Evolutionary conservation across 1,140 invertebrate species (phyloP).

Genomic region (Drosophila prosaltans): DNA sequence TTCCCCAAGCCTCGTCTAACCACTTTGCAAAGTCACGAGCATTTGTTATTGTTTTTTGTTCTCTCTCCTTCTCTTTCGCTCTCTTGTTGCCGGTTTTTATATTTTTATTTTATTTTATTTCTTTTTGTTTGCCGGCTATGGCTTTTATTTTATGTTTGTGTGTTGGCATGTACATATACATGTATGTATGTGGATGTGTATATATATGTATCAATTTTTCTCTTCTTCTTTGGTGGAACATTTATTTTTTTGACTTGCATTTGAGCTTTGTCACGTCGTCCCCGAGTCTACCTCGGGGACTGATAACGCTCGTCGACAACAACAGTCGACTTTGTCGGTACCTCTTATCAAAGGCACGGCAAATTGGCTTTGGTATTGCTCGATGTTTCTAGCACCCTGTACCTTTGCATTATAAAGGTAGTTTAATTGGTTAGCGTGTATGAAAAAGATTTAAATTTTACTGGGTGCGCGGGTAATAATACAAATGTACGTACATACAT

Average conservation of each 20-base stretch:
- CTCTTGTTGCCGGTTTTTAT: constrained; percentile 8
- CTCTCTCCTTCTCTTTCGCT: constrained; percentile 32
- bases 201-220: not conserved
- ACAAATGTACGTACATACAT: not conserved
- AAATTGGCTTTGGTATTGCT: constrained; percentile 19
- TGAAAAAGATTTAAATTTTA: too few species aligned
- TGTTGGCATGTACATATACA: not conserved
- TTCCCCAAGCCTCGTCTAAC: constrained; percentile 1
- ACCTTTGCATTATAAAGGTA: not conserved
- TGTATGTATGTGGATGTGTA: not conserved
- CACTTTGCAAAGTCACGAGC: constrained; percentile 5
- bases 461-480: not conserved
- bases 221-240: constrained; percentile 19
- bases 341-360: constrained; percentile 24
- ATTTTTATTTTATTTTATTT: constrained; percentile 26
- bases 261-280: constrained; percentile 55
- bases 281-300: constrained; percentile 38
- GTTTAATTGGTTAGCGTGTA: not conserved
- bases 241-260: constrained; percentile 20
- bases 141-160: constrained; percentile 15
- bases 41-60: constrained; percentile 26
- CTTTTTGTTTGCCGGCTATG: constrained; percentile 47
- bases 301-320: constrained; percentile 32
- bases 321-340: constrained; percentile 24
- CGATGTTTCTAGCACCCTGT: not conserved